Percentiles rank a stretch among this genome's conserved stretches.
These are phyloP conservation scores for Petrocephalus sullivani DNA, from an alignment of 2,797 vertebrate genomes.

Conservation along the genomic window DNA sequence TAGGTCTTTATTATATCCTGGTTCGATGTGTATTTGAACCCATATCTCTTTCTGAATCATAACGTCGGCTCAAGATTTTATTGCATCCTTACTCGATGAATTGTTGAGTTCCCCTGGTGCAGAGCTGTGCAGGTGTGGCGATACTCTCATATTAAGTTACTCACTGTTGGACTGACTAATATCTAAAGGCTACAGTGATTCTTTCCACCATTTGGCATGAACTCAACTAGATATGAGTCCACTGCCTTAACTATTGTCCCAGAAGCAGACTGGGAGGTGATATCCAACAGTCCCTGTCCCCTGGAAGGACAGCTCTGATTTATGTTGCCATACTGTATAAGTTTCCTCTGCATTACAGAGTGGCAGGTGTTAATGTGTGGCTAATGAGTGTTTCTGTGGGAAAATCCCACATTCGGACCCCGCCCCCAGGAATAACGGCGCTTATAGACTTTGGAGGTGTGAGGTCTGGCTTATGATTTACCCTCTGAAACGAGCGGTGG, in stretches of 20 bases:
- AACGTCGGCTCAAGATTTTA: not conserved
- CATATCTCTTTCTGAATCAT: not conserved
- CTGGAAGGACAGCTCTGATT: not conserved
- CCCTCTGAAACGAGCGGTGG: not conserved
- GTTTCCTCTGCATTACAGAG: not conserved
- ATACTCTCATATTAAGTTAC: not conserved
- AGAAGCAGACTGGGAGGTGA: not conserved
- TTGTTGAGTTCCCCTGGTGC: not conserved
- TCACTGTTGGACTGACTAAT: not conserved
- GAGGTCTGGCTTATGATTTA: conserved; percentile 1
- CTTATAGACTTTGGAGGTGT: not conserved
- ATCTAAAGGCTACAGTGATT: not conserved
- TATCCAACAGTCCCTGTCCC: not conserved
- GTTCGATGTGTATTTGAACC: not conserved
- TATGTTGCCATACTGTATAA: not conserved
- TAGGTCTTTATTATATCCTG: not conserved
- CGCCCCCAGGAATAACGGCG: not conserved
- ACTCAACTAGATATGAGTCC: not conserved
- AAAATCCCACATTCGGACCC: not conserved
- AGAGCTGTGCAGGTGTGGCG: not conserved
- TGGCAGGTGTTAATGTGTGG: not conserved
- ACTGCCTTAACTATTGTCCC: not conserved
- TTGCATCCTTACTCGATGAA: not conserved
- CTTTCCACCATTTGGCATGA: not conserved
- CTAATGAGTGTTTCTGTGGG: conserved; percentile 4